A percentile compares a stretch with the other conserved stretches of the same genome.
phyloP scores from a whole-genome alignment of 2,797 vertebrate species.

The Melopsittacus undulatus region DNA sequence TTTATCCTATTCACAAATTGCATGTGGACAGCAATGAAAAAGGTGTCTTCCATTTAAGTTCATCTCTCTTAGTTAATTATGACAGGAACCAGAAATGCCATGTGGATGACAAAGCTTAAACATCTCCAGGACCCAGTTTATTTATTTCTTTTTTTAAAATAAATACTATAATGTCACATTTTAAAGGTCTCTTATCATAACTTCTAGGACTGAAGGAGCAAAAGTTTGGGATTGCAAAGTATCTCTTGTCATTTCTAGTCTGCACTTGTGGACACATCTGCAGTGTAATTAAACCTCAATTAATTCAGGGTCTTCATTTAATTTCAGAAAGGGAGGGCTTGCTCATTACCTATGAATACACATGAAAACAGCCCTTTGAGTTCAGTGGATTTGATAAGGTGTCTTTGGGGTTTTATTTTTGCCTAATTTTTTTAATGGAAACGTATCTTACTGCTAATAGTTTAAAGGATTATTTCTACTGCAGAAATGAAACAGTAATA shows the following conservation, averaged over 20 bases:
- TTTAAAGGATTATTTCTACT: background rate
- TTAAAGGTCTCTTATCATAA: background rate
- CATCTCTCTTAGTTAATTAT: conserved; percentile 18
- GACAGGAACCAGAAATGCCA: background rate
- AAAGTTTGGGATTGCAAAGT: background rate
- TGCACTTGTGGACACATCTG: background rate
- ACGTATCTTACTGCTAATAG: background rate
- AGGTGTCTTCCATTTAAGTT: background rate
- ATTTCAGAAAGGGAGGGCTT: background rate
- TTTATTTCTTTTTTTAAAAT: background rate
- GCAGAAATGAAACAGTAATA: background rate
- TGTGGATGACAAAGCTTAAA: background rate
- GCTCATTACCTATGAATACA: background rate
- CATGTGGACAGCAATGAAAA: background rate
- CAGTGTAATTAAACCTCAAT: background rate
- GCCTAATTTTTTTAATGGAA: background rate
- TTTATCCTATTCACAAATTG: background rate
- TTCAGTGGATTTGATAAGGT: background rate
- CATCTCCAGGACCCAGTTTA: background rate
- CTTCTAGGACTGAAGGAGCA: background rate
- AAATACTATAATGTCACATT: background rate
- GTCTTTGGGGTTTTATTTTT: background rate
- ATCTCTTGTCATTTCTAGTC: background rate
- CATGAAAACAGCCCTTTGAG: background rate
- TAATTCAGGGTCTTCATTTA: background rate